A percentile compares a stretch with the other conserved stretches of the same genome.
Evolutionary conservation across 2,888 invertebrate species (phyloP).

Genomic region (Heteromyza rotundicornis): DNA sequence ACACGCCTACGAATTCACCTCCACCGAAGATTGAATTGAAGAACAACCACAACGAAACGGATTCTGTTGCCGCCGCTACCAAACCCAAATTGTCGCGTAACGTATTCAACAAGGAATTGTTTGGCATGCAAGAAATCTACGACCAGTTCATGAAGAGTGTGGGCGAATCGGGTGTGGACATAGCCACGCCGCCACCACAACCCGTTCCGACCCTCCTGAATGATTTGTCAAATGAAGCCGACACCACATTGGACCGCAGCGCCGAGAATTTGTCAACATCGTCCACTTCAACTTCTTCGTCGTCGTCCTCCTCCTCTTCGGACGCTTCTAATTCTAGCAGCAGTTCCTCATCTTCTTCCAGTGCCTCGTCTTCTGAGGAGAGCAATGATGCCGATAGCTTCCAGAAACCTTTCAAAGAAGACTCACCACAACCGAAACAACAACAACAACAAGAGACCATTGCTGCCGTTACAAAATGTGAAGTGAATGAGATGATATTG

Average conservation of each 20-base stretch:
- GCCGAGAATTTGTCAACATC: conserved; percentile 32
- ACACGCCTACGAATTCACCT: conserved; percentile 14
- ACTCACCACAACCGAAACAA: conserved; percentile 15
- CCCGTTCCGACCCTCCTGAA: neutral
- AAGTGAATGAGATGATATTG: neutral
- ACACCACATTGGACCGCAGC: neutral
- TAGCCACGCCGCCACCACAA: conserved; percentile 14
- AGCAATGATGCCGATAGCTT: conserved; percentile 34
- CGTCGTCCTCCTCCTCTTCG: conserved; percentile 40
- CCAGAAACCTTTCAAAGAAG: conserved; percentile 16
- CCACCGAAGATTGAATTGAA: neutral
- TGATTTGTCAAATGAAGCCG: neutral
- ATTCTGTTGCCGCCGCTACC: neutral
- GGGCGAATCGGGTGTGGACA: conserved; percentile 44
- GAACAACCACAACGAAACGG: neutral
- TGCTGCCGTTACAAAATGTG: neutral
- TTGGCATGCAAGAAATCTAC: conserved; percentile 57
- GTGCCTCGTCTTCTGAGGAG: conserved; percentile 34
- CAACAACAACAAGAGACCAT: neutral
- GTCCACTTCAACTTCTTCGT: conserved; percentile 38
- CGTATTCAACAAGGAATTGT: conserved; percentile 29
- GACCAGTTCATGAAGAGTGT: conserved; percentile 60
- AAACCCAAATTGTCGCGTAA: neutral
- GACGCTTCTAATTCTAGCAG: conserved; percentile 39
- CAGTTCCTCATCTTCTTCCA: conserved; percentile 34